Percentiles rank a stretch among this genome's conserved stretches.
Conservation (phyloP, 2,797 vertebrate genomes). For the Myotis planiceps region DNA sequence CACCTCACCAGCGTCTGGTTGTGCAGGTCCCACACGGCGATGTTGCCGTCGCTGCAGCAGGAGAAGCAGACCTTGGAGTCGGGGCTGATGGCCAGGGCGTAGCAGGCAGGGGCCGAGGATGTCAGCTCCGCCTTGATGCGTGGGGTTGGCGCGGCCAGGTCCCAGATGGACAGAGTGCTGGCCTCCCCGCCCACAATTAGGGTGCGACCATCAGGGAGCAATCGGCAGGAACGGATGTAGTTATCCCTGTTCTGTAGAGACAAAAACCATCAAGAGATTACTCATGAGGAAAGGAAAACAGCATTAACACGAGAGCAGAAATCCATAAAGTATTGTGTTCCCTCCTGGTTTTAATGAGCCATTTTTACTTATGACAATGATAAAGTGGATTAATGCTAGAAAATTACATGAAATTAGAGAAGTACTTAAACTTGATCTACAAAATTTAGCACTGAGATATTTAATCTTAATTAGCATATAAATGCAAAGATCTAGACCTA, state of each 20-base stretch:
- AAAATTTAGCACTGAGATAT: conserved; percentile 87
- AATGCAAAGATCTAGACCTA: conserved; percentile 81
- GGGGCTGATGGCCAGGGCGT: conserved; percentile 90
- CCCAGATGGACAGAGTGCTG: conserved; percentile 98
- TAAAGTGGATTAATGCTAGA: conserved; percentile 89
- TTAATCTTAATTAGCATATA: conserved; percentile 90
- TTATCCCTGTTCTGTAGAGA: conserved; percentile 92
- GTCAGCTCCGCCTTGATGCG: conserved; percentile 97
- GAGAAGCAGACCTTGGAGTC: conserved; percentile 94
- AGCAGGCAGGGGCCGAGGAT: conserved; percentile 92
- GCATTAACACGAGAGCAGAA: conserved; percentile 88
- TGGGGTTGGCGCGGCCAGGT: conserved; percentile 95
- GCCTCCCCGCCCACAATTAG: conserved; percentile 91
- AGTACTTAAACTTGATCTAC: conserved; percentile 90
- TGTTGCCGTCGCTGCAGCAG: conserved; percentile 94
- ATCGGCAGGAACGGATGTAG: conserved; percentile 93
- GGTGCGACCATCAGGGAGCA: conserved; percentile 91
- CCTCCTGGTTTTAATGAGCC: conserved; percentile 90
- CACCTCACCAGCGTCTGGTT: conserved; percentile 92
- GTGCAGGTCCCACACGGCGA: conserved; percentile 92
- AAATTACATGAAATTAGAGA: conserved; percentile 91
- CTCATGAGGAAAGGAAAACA: conserved; percentile 89
- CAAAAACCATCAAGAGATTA: conserved; percentile 89
- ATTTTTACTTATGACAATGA: conserved; percentile 91
- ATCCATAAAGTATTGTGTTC: conserved; percentile 89